A percentile compares a stretch with the other conserved stretches of the same genome.
Conservation (phyloP, 2,888 invertebrate species). For the Trilocha varians region DNA sequence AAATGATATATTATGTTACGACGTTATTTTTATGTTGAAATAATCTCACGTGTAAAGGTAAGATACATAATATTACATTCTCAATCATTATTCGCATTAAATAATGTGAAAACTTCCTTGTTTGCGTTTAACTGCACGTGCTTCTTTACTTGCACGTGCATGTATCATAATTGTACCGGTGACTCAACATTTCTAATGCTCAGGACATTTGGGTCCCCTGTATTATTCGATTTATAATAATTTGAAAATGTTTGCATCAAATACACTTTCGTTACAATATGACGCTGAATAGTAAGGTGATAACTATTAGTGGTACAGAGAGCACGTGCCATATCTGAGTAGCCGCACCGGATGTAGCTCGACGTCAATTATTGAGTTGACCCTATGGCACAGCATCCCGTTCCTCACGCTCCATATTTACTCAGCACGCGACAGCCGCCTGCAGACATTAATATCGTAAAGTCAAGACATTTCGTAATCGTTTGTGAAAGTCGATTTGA, state of each 20-base stretch:
- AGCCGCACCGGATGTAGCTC: constrained; percentile 54
- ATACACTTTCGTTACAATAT: constrained; percentile 10
- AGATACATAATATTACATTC: constrained; percentile 9
- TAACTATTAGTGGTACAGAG: constrained; percentile 32
- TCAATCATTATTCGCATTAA: constrained; percentile 15
- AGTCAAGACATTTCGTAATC: not conserved
- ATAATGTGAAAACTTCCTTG: constrained; percentile 26
- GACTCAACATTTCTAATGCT: not conserved
- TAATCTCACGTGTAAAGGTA: constrained; percentile 1
- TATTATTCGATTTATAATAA: not conserved
- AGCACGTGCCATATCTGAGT: constrained; percentile 47
- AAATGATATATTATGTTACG: not conserved
- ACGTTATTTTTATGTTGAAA: not conserved
- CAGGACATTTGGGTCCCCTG: not conserved
- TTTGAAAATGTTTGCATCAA: not conserved
- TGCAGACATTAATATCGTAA: not conserved
- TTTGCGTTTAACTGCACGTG: constrained; percentile 23
- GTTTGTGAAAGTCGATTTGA: not conserved
- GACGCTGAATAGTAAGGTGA: constrained; percentile 17
- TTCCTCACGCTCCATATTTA: constrained; percentile 33
- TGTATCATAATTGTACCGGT: constrained; percentile 1
- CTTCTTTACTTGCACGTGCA: constrained; percentile 17
- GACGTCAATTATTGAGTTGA: constrained; percentile 69
- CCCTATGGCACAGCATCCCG: constrained; percentile 59
- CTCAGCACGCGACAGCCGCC: constrained; percentile 31